These are phyloP conservation scores for Decapterus maruadsi DNA, from an alignment of 2,797 vertebrate species.

Conservation along the genomic window DNA sequence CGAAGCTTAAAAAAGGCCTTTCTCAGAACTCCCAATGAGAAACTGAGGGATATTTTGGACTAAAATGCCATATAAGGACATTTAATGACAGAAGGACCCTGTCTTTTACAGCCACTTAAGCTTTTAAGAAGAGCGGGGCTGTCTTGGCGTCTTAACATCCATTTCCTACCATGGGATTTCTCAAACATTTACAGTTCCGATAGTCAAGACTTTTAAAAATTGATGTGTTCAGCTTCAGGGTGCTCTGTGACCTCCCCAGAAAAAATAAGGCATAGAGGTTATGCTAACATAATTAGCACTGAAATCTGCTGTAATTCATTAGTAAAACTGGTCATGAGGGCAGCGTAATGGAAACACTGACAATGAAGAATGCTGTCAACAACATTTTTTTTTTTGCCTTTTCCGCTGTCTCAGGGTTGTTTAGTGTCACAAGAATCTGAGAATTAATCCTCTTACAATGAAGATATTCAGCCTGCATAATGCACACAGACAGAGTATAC, in stretches of 20 bases:
- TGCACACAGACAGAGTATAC: conserved; percentile 41
- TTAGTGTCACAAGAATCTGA: conserved; percentile 74
- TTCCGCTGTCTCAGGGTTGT: conserved; percentile 64
- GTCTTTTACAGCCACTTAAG: conserved; percentile 62
- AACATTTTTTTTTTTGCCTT: conserved; percentile 56
- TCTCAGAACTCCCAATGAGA: conserved; percentile 49
- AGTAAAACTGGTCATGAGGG: conserved; percentile 58
- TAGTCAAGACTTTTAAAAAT: conserved; percentile 26
- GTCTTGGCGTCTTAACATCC: conserved; percentile 17
- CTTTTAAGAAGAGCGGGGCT: conserved; percentile 45
- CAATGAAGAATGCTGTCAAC: conserved; percentile 64
- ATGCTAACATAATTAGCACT: conserved; percentile 48
- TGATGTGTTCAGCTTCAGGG: conserved; percentile 1
- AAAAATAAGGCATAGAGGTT: conserved; percentile 39
- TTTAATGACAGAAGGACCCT: conserved; percentile 43
- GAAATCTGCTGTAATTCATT: conserved; percentile 65
- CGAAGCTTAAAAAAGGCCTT: conserved; percentile 52
- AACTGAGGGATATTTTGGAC: conserved; percentile 61
- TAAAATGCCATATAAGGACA: conserved; percentile 69
- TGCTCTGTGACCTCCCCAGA: conserved; percentile 33
- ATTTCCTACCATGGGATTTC: conserved; percentile 28
- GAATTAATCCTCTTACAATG: conserved; percentile 70
- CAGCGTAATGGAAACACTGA: conserved; percentile 57
- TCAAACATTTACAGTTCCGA: conserved; percentile 50
- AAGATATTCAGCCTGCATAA: conserved; percentile 73